phyloP scores from a whole-genome alignment of 2,113 vertebrate genomes.

The Desmodus rotundus region DNA sequence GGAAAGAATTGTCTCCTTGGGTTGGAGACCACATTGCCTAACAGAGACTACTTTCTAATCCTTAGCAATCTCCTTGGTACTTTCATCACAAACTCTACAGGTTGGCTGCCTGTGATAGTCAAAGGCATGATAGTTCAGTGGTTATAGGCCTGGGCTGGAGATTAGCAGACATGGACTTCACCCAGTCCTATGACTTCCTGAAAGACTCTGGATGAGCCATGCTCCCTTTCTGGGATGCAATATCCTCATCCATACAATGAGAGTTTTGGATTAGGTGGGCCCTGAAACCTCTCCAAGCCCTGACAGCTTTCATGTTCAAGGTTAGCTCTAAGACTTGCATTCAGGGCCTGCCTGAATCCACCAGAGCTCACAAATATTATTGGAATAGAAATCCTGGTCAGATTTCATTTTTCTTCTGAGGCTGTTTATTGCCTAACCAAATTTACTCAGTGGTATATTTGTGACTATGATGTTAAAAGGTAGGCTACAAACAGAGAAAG shows the following conservation, averaged over 20 bases:
- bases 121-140: background rate
- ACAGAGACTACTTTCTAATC: background rate
- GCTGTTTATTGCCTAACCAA: conserved; percentile 55
- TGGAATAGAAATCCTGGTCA: background rate
- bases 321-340: background rate
- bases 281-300: background rate
- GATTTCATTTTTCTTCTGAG: conserved; percentile 55
- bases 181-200: background rate
- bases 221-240: background rate
- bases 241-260: background rate
- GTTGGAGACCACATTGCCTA: background rate
- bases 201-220: background rate
- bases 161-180: background rate
- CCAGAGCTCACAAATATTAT: conserved; percentile 11
- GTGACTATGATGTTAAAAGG: conserved; percentile 20
- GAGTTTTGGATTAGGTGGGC: background rate
- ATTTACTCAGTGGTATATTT: conserved; percentile 54
- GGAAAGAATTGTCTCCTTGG: background rate
- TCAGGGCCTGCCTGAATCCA: background rate
- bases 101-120: background rate
- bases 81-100: background rate
- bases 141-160: background rate
- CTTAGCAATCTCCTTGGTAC: background rate
- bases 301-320: background rate
- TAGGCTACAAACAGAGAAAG: conserved; percentile 42